A percentile compares a stretch with the other conserved stretches of the same genome.
These are phyloP conservation scores for Zaprionus tsacasi DNA, from an alignment of 1,140 invertebrate species.

Conservation along the genomic window DNA sequence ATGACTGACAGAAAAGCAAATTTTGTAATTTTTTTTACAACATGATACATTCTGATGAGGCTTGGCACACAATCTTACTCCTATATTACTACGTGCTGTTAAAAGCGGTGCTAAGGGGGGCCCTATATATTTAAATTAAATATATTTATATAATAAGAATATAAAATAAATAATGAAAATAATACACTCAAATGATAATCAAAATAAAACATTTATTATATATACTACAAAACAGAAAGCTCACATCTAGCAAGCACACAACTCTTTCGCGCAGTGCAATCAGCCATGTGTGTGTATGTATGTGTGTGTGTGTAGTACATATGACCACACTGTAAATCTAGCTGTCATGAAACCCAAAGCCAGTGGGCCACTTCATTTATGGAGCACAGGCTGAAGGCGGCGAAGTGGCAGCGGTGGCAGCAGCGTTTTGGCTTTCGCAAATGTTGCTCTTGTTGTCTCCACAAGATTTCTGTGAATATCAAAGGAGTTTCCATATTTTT, in stretches of 20 bases:
- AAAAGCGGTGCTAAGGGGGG: too few species aligned
- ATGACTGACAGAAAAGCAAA: too few species aligned
- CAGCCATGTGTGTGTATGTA: constrained; percentile 2
- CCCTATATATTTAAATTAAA: too few species aligned
- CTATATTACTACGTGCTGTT: too few species aligned
- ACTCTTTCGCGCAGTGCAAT: constrained; percentile 12
- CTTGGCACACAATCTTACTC: too few species aligned
- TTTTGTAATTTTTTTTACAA: too few species aligned
- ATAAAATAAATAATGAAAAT: too few species aligned
- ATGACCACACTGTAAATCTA: constrained; percentile 78
- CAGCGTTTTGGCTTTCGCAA: not conserved
- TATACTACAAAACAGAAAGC: too few species aligned
- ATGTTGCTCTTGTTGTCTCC: not conserved
- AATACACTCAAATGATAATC: too few species aligned
- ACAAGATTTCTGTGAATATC: constrained; percentile 37
- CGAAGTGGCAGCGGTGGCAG: not conserved
- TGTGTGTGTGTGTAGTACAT: constrained; percentile 35
- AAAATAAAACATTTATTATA: too few species aligned
- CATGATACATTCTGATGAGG: too few species aligned
- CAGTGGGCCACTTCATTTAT: constrained; percentile 64
- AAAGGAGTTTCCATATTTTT: constrained; percentile 65
- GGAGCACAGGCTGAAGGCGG: constrained; percentile 13
- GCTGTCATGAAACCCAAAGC: constrained; percentile 66
- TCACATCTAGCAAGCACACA: not conserved
- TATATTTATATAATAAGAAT: too few species aligned